Evolutionary conservation across 1,140 invertebrate species (phyloP), one percentile per base, ranked within the genome.

Genomic region (Mercenaria mercenaria): DNA sequence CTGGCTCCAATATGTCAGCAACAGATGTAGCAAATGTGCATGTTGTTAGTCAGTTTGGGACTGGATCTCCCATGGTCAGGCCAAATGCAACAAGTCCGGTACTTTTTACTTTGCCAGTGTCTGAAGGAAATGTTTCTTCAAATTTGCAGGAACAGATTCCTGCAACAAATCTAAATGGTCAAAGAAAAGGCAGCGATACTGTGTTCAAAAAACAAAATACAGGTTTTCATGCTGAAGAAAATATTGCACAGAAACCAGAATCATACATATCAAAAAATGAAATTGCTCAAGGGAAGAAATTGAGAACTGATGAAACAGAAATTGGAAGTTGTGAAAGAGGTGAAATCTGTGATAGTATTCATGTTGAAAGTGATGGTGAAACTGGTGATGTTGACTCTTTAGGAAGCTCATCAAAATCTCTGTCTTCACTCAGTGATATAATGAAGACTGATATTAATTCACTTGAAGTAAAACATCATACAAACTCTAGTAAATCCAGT

Each of bases 381-480:
- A 83, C 47, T 83, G 34, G 56, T 47, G 61, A 61, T 64, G 26
- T 11, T 1, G 39, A 83, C 23, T 67, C 80, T 41, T 61, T 47
- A 67, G 39, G 2, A 10, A 67, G 61, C 18, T 67, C 59, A 6
- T n/a, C 52, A 56, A 81, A 34, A 61, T 81, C 79, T 59, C 52
- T 81, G 23, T 56, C 50, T 3, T 81, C 79, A 34, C 52, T 61
- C 26, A 39, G 80, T n/a, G 61, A 83, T 83, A 47, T 67, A 1
- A 61, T 83, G 6, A 59, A 61, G 59, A 81, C 47, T 59, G 77
- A 59, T 56, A 41, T 23, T 2, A 29, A 47, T 32, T 2, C n/a
- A 47, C 6, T 34, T 32, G 64, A 67, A 47, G 15, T 61, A 15
- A 47, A 23, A 41, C 10, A 47, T 23, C 3, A 43, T 79, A 3